Percentiles rank a stretch among this genome's conserved stretches.
phyloP scores from a whole-genome alignment of 2,888 invertebrate genomes.

The Diplazon laetatorius region DNA sequence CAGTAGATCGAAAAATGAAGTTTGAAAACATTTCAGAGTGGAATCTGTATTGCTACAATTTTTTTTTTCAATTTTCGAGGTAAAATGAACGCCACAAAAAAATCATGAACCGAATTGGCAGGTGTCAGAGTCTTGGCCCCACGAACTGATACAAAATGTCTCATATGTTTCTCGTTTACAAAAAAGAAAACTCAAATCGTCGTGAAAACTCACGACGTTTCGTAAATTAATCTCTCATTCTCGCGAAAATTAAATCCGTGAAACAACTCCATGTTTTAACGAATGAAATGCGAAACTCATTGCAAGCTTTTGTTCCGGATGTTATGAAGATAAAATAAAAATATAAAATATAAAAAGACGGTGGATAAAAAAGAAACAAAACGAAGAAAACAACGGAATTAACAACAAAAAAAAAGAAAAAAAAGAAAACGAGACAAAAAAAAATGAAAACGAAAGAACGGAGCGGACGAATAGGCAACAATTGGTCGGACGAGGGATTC shows the following conservation, averaged over 20 bases:
- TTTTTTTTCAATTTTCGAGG: too few species aligned
- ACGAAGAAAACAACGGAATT: too few species aligned
- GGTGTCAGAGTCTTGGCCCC: too few species aligned
- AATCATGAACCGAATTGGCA: too few species aligned
- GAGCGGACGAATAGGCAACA: slow-evolving; percentile 8
- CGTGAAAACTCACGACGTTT: neutral
- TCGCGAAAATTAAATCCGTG: neutral
- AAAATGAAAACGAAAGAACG: neutral
- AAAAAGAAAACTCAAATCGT: neutral
- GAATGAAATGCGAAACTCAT: slow-evolving; percentile 21
- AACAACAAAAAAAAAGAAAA: neutral
- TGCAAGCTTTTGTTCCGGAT: slow-evolving; percentile 7
- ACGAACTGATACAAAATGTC: neutral
- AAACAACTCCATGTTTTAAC: slow-evolving; percentile 6
- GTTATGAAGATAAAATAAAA: too few species aligned
- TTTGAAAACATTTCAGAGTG: too few species aligned
- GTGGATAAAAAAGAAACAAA: too few species aligned
- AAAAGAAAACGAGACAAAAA: neutral
- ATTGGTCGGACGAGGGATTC: slow-evolving; percentile 47
- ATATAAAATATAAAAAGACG: too few species aligned
- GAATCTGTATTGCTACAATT: too few species aligned
- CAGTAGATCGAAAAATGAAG: too few species aligned
- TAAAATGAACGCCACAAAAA: too few species aligned
- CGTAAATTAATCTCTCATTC: neutral
- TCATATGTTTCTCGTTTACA: neutral